Conservation (phyloP, 2,888 invertebrate genomes). For the Eledone cirrhosa region DNA sequence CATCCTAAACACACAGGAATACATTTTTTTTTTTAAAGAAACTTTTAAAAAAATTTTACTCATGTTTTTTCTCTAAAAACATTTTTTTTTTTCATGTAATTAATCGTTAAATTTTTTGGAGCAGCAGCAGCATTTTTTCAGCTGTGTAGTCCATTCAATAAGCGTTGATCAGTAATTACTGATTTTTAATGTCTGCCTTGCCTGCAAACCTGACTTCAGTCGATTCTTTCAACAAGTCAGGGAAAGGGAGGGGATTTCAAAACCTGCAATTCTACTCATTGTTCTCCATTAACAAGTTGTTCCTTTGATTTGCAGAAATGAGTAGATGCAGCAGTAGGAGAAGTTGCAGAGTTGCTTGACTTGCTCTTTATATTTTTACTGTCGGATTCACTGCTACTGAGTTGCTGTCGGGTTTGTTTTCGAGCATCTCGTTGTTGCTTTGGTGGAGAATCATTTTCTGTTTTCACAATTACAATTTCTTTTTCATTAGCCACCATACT, state of each 20-base stretch:
- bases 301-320: conserved; percentile 40
- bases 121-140: conserved; percentile 13
- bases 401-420: conserved; percentile 36
- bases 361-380: conserved; percentile 46
- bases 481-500: background rate
- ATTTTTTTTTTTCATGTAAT: background rate
- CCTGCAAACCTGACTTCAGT: conserved; percentile 16
- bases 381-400: conserved; percentile 54
- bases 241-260: conserved; percentile 1
- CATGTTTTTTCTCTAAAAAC: conserved; percentile 16
- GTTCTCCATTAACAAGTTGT: conserved; percentile 57
- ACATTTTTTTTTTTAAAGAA: conserved; percentile 19
- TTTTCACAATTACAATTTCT: background rate
- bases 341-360: conserved; percentile 36
- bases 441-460: conserved; percentile 31
- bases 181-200: conserved; percentile 3
- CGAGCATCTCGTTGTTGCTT: conserved; percentile 44
- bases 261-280: conserved; percentile 30
- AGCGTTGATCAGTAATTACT: too few species aligned
- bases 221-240: conserved; percentile 25
- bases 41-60: background rate
- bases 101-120: background rate
- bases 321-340: background rate
- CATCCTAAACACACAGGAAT: conserved; percentile 30
- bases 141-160: too few species aligned